Evolutionary conservation across 2,113 vertebrate genomes (phyloP).

Genomic region (Myotis brandtii): DNA sequence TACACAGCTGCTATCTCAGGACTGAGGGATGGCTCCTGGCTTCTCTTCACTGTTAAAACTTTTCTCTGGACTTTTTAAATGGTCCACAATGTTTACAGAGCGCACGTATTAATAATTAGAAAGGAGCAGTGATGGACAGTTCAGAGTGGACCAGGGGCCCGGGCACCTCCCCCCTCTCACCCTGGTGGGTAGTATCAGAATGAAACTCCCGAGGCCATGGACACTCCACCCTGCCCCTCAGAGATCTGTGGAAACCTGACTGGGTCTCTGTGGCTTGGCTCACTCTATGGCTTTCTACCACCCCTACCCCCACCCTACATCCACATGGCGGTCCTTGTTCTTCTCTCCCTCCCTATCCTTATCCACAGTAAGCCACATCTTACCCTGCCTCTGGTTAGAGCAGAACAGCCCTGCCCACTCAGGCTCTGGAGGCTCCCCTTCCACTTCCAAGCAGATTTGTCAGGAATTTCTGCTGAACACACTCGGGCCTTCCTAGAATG

Average conservation of each 20-base stretch:
- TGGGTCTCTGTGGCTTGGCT: not conserved
- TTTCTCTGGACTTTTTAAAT: not conserved
- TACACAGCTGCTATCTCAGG: not conserved
- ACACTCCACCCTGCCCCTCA: not conserved
- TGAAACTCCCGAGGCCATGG: not conserved
- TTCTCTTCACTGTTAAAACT: not conserved
- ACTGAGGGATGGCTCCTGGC: not conserved
- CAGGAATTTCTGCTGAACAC: not conserved
- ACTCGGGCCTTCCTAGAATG: too few relatives aligned
- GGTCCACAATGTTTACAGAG: not conserved
- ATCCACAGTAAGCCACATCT: not conserved
- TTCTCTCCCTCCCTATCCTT: not conserved
- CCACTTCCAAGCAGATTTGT: not conserved
- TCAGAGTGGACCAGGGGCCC: not conserved
- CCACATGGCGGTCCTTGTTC: not conserved
- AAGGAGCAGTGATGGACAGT: not conserved
- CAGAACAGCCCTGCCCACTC: not conserved
- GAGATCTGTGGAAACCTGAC: not conserved
- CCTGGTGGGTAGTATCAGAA: not conserved
- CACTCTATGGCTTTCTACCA: not conserved
- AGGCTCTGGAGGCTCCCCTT: not conserved
- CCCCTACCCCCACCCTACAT: not conserved
- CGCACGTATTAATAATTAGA: not conserved
- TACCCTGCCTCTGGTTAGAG: accelerated
- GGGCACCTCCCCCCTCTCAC: accelerated